Evolutionary conservation across 2,797 vertebrate genomes (phyloP).

Genomic region (Chloroceryle amazona): DNA sequence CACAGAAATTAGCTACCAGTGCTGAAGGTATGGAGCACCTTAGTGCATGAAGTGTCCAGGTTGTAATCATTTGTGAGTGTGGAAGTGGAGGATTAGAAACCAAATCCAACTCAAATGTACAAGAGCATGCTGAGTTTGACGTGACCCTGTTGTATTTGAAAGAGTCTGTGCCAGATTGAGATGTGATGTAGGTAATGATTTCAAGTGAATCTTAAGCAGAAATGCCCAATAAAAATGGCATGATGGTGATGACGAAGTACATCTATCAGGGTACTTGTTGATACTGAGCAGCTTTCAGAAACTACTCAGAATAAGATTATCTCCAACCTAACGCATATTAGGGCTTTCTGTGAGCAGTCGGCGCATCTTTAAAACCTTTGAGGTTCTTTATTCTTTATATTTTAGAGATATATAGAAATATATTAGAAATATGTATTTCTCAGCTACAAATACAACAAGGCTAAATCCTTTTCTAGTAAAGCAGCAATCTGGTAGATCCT

Average conservation of each 20-base stretch:
- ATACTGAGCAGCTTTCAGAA: neutral
- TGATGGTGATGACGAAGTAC: neutral
- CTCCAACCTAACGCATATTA: neutral
- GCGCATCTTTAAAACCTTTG: neutral
- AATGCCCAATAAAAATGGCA: neutral
- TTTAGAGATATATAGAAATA: neutral
- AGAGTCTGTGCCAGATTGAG: neutral
- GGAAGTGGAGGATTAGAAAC: neutral
- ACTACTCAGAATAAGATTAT: neutral
- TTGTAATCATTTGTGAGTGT: neutral
- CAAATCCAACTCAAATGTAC: neutral
- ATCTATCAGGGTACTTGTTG: neutral
- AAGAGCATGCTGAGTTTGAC: neutral
- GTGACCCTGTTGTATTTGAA: neutral
- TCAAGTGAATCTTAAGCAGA: neutral
- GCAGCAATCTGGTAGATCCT: neutral
- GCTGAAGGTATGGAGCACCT: neutral
- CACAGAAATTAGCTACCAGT: neutral
- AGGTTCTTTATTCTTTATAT: neutral
- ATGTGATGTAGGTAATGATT: neutral
- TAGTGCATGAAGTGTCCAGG: neutral
- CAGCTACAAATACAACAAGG: neutral
- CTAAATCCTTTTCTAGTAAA: neutral
- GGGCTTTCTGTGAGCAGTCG: neutral
- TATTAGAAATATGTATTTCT: too few species aligned